Percentiles rank a stretch among this genome's conserved stretches.
Conservation (phyloP, 2,888 invertebrate genomes). For the Hydrotaea cyrtoneurina region DNA sequence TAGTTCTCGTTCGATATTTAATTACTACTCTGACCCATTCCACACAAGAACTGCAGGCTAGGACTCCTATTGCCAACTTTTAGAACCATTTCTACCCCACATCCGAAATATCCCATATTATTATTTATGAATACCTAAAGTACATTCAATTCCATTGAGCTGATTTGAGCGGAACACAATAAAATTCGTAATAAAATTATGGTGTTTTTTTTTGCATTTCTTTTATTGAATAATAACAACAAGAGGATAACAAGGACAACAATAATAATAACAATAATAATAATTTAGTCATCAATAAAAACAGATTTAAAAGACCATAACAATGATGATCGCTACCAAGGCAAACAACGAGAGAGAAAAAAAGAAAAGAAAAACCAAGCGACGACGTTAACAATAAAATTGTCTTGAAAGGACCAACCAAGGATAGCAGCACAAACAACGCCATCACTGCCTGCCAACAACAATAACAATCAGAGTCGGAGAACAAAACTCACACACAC, state of each 20-base stretch:
- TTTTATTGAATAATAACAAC: conserved; percentile 23
- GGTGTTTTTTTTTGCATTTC: neutral
- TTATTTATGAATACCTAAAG: neutral
- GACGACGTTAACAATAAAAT: conserved; percentile 16
- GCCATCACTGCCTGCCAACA: neutral
- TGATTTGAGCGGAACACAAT: conserved; percentile 21
- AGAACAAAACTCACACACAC: neutral
- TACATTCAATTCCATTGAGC: neutral
- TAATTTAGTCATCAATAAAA: conserved; percentile 52
- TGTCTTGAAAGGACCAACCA: conserved; percentile 1
- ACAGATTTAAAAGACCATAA: conserved; percentile 43
- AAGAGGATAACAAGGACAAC: conserved; percentile 24
- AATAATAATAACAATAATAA: conserved; percentile 20
- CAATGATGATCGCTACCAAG: conserved; percentile 10
- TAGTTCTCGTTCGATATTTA: no score
- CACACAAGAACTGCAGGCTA: no score
- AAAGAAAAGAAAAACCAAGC: neutral
- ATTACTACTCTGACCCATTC: no score
- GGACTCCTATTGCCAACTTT: no score
- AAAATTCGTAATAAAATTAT: conserved; percentile 33
- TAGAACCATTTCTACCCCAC: no score
- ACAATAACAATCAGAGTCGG: neutral
- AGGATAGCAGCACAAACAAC: no score
- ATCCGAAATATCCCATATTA: neutral
- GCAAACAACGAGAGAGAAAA: no score